Conservation (phyloP, 2,113 vertebrate species). For the Hydropotes inermis region DNA sequence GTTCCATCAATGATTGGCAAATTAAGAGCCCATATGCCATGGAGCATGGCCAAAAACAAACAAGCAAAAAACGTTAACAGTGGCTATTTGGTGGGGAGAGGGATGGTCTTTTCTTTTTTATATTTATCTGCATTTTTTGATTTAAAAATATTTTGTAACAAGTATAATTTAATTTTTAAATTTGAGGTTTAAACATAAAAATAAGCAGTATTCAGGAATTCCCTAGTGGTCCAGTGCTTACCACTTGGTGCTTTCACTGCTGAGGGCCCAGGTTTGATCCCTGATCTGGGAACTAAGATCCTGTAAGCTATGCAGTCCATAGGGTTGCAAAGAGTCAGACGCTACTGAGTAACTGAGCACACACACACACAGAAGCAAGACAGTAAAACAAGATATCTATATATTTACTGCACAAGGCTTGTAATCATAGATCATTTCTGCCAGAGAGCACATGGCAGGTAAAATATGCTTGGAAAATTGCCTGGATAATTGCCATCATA, state of each 20-base stretch:
- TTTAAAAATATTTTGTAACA: conserved; percentile 35
- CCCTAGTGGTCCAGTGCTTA: not conserved
- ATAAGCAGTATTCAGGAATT: not conserved
- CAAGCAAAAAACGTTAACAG: not conserved
- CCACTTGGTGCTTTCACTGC: not conserved
- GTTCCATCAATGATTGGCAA: not conserved
- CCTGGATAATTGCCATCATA: conserved; percentile 25
- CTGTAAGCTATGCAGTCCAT: not conserved
- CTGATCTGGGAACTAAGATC: not conserved
- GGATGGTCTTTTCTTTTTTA: not conserved
- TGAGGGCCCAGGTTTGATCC: not conserved
- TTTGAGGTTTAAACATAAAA: not conserved
- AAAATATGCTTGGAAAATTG: conserved; percentile 39
- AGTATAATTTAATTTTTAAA: not conserved
- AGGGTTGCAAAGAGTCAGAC: not conserved
- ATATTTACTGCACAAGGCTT: not conserved
- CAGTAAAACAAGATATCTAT: not conserved
- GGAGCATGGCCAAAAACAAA: not conserved
- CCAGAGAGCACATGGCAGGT: not conserved
- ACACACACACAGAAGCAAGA: not conserved
- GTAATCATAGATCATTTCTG: conserved; percentile 38
- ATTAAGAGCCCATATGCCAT: not conserved
- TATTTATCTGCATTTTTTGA: conserved; percentile 8
- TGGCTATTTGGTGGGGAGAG: not conserved
- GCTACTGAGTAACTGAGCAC: not conserved